Base-by-base conservation (phyloP, 2,888 invertebrate species). In the Noctua comes region DNA sequence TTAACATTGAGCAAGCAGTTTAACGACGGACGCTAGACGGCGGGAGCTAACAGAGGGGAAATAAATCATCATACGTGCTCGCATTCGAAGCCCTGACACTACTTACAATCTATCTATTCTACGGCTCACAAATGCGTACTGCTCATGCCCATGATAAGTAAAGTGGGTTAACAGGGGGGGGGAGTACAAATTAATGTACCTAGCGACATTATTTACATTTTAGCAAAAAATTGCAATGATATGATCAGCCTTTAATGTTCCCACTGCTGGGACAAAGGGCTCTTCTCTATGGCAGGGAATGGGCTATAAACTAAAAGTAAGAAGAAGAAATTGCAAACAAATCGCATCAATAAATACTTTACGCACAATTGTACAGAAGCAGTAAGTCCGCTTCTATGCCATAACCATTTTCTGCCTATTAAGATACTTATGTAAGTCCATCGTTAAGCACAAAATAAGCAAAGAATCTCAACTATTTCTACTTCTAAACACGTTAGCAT, bases 21-120 rank as follows among this genome's bases (percentile, higher is more conserved):
- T 18, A 46, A 31, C 48, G 43, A 31, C 36, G 24, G 43, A 76
- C 54, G 27, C 51, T 43, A 27, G 24, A 43, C n/a, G 18, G 18
- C 40, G 10, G 51, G 54, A 43, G 18, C 40, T 31, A 11, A 36
- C 31, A 21, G 40, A 43, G 77, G 43, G 76, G 59, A 79, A 68
- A 68, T 83, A 82, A 51, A 68, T 83, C 36, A 79, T 83, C 66
- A 59, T 21, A 43, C 27, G 76, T 43, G 40, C 40, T 27, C 82
- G 4, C 16, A 48, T 27, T 48, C 27, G 31, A 40, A 65, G 31
- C 21, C n/a, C 1, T 43, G 48, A 46, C 27, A 46, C 46, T 81
- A 48, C 2, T 21, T 66, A 83, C 24, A 27, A 73, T 24, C 10
- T 36, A 57, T n/a, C 13, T 64, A 27, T 65, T 27, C 16, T 13